A percentile compares a stretch with the other conserved stretches of the same genome.
phyloP scores from a whole-genome alignment of 2,797 vertebrate genomes.

The Passerculus sandwichensis region DNA sequence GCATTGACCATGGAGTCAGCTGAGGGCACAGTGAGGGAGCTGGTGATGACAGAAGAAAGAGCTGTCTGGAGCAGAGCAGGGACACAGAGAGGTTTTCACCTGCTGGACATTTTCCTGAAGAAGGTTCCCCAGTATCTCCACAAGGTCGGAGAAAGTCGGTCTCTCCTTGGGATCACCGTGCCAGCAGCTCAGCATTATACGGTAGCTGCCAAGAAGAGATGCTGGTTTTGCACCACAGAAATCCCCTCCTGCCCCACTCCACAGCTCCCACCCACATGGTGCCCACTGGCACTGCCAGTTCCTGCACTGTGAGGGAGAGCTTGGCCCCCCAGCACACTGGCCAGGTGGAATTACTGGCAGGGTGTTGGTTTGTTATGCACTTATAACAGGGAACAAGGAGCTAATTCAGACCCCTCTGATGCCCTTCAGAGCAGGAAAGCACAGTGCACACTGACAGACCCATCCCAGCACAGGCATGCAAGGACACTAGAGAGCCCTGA shows the following conservation, averaged over 20 bases:
- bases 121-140: slow-evolving; percentile 93
- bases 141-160: slow-evolving; percentile 90
- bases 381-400: background rate
- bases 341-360: background rate
- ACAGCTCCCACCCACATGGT: background rate
- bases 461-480: background rate
- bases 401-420: background rate
- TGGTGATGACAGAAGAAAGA: background rate
- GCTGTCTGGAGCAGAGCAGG: background rate
- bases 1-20: background rate
- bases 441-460: background rate
- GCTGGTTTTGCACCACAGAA: background rate
- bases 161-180: slow-evolving; percentile 92
- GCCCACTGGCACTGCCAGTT: background rate
- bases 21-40: background rate
- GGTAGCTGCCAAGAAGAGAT: slow-evolving; percentile 82
- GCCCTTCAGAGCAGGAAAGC: background rate
- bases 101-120: slow-evolving; percentile 90
- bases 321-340: background rate
- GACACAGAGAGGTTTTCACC: slow-evolving; percentile 74
- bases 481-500: background rate
- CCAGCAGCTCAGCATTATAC: slow-evolving; percentile 98
- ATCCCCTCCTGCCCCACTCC: background rate
- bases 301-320: background rate
- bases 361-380: background rate